Percentiles rank a stretch among this genome's conserved stretches.
Evolutionary conservation across 2,797 vertebrate genomes (phyloP).

Genomic region (Distichodus sexfasciatus): DNA sequence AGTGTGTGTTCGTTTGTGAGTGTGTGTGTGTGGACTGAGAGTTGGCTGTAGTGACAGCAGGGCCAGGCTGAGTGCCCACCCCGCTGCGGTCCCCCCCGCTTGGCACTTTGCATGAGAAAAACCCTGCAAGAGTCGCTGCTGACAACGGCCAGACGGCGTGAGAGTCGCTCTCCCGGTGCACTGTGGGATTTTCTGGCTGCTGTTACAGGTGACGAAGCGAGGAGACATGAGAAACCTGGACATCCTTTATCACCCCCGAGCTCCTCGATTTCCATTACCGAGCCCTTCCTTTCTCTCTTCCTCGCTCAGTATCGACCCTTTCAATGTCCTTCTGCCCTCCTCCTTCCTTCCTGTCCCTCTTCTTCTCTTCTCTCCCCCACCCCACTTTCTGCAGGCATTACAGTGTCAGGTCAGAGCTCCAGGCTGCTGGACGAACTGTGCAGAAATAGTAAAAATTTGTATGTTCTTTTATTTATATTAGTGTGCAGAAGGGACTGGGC

Average conservation of each 20-base stretch:
- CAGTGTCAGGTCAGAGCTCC: neutral
- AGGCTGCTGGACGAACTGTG: neutral
- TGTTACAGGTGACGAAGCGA: constrained; percentile 7
- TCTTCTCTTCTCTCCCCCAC: neutral
- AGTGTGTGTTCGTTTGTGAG: neutral
- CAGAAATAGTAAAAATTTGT: no score
- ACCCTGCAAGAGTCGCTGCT: neutral
- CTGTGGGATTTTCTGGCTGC: constrained; percentile 12
- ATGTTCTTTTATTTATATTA: no score
- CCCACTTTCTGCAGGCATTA: constrained; percentile 20
- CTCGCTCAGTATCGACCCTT: neutral
- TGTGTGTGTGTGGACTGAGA: neutral
- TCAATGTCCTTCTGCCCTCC: neutral
- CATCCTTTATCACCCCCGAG: constrained; percentile 22
- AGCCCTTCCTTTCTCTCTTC: neutral
- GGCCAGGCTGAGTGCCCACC: neutral
- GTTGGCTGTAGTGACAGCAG: neutral
- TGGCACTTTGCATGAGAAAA: constrained; percentile 16
- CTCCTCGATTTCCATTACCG: constrained; percentile 3
- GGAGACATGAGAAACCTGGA: constrained; percentile 19
- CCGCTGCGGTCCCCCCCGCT: no score
- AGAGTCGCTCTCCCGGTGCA: neutral
- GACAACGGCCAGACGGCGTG: neutral
- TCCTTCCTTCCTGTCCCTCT: neutral
- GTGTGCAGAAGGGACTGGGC: no score